Conservation (phyloP, 1,140 invertebrate genomes). For the Macrotrachela quadricornifera region DNA sequence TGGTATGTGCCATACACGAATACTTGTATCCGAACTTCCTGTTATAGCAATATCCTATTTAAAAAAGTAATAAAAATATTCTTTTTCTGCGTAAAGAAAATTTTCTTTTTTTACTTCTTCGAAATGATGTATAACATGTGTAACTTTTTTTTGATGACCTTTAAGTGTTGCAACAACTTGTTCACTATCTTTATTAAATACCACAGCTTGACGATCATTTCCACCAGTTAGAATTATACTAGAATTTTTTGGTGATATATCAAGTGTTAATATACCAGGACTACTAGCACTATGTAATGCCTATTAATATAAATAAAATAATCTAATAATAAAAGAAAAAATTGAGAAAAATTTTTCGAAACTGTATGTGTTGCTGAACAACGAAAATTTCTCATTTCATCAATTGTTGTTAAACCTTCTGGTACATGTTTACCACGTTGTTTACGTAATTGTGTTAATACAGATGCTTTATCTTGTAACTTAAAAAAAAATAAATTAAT, state of each 20-base stretch:
- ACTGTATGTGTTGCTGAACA: conserved; percentile 65
- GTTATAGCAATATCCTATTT: conserved; percentile 67
- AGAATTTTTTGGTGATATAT: conserved; percentile 70
- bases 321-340: too few species aligned
- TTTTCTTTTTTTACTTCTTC: conserved; percentile 12
- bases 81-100: too few species aligned
- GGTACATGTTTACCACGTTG: conserved; percentile 69
- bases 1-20: conserved; percentile 81
- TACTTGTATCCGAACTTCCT: conserved; percentile 76
- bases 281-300: conserved; percentile 74
- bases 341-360: too few species aligned
- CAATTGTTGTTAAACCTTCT: conserved; percentile 66
- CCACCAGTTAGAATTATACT: conserved; percentile 68
- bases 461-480: conserved; percentile 76
- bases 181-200: conserved; percentile 94
- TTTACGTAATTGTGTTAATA: conserved; percentile 85
- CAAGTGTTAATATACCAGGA: conserved; percentile 77
- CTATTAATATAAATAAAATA: too few species aligned
- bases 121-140: conserved; percentile 72
- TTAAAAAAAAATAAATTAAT: conserved; percentile 16
- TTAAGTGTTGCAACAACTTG: conserved; percentile 84
- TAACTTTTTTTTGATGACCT: conserved; percentile 78
- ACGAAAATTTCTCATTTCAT: conserved; percentile 59
- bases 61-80: too few species aligned
- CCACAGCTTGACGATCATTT: conserved; percentile 85